Percentiles rank a stretch among this genome's conserved stretches.
Conservation (phyloP, 2,113 vertebrate genomes). For the Coturnix japonica region DNA sequence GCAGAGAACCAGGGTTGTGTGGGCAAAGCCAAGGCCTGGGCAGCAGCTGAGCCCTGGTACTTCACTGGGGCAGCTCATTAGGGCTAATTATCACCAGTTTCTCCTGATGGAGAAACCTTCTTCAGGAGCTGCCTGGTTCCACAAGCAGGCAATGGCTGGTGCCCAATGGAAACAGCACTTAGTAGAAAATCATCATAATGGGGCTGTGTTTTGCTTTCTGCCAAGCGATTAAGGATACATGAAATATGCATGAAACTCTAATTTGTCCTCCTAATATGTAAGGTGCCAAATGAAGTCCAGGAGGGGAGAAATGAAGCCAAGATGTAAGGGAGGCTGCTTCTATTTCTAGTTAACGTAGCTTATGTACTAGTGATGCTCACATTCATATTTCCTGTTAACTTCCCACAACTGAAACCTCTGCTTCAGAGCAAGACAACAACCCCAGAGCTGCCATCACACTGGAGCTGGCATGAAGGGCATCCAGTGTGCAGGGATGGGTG, state of each 20-base stretch:
- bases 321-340: not conserved
- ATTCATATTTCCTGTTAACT: not conserved
- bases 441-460: accelerated
- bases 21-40: not conserved
- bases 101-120: not conserved
- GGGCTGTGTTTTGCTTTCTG: conserved; percentile 31
- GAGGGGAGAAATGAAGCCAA: conserved; percentile 26
- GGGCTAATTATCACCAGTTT: too few species aligned
- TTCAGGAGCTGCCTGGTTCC: not conserved
- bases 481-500: not conserved
- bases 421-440: accelerated
- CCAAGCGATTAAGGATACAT: conserved; percentile 48
- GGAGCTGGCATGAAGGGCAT: not conserved
- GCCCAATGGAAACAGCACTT: not conserved
- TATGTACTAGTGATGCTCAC: not conserved
- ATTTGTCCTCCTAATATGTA: conserved; percentile 32
- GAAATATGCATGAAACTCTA: conserved; percentile 62
- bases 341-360: not conserved
- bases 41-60: not conserved
- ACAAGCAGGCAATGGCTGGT: not conserved
- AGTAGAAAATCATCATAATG: conserved; percentile 24
- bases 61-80: not conserved
- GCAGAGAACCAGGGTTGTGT: accelerated
- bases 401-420: not conserved
- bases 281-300: conserved; percentile 41